phyloP scores from a whole-genome alignment of 1,140 invertebrate genomes.

The Stegodyphus dumicola region DNA sequence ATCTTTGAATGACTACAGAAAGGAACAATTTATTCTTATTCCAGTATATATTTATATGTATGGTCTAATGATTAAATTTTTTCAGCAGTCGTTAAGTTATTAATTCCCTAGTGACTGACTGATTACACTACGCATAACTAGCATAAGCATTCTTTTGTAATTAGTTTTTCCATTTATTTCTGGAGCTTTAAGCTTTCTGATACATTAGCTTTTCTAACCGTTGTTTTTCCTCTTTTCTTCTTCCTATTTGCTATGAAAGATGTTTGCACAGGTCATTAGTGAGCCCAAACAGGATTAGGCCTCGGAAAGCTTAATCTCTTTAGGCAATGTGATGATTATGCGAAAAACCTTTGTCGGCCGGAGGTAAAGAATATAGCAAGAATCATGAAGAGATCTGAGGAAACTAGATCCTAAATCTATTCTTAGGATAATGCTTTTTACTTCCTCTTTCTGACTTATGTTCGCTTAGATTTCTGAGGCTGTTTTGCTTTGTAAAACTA shows the following conservation, averaged over 20 bases:
- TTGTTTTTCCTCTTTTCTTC: not conserved
- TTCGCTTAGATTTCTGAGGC: not conserved
- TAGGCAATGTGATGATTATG: constrained; percentile 51
- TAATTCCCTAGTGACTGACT: not conserved
- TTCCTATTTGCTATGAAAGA: not conserved
- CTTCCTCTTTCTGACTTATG: not conserved
- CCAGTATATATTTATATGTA: not conserved
- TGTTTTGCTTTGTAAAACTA: not conserved
- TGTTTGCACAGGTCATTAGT: constrained; percentile 39
- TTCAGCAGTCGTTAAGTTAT: not conserved
- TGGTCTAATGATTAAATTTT: not conserved
- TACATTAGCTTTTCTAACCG: not conserved
- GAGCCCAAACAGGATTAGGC: constrained; percentile 36
- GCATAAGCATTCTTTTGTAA: not conserved
- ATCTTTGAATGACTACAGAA: too few relatives aligned
- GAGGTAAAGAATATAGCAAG: not conserved
- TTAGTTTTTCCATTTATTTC: not conserved
- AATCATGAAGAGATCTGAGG: constrained; percentile 9
- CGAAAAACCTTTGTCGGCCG: constrained; percentile 19
- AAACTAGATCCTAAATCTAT: not conserved
- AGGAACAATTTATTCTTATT: too few relatives aligned
- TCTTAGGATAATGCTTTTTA: not conserved
- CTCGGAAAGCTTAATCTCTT: constrained; percentile 42
- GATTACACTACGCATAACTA: not conserved
- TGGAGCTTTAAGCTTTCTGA: not conserved